phyloP scores from a whole-genome alignment of 2,888 invertebrate genomes.

The Epirrhoe alternata region DNA sequence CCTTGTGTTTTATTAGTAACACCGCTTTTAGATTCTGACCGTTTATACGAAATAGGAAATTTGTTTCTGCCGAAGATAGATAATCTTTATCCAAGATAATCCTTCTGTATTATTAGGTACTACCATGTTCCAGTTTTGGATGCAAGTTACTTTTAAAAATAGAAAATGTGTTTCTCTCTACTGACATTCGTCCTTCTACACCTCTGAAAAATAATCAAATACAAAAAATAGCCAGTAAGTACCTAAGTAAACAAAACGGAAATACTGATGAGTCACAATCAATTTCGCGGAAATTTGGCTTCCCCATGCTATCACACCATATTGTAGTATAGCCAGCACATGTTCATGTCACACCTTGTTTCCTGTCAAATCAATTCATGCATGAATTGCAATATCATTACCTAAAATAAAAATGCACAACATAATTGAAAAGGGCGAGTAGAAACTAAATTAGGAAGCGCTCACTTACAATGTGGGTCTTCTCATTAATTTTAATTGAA shows the following conservation, averaged over 20 bases:
- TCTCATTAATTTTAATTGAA: conserved; percentile 71
- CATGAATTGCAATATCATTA: conserved; percentile 11
- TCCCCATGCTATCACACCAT: background rate
- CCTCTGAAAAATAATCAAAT: too few species aligned
- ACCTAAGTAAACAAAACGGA: background rate
- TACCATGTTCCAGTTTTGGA: too few species aligned
- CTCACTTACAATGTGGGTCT: conserved; percentile 57
- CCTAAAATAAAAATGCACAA: conserved; percentile 9
- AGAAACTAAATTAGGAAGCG: conserved; percentile 64
- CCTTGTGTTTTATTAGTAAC: too few species aligned
- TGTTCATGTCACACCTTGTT: background rate
- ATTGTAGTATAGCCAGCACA: background rate
- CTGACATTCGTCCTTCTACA: too few species aligned
- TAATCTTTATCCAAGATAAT: too few species aligned
- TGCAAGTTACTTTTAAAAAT: too few species aligned
- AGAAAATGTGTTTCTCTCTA: too few species aligned
- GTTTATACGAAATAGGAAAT: too few species aligned
- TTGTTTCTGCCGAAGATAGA: too few species aligned
- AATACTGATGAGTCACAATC: background rate
- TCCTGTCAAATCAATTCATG: background rate
- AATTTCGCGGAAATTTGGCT: background rate
- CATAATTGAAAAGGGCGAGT: conserved; percentile 40
- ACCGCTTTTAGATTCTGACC: too few species aligned
- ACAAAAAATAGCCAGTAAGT: too few species aligned
- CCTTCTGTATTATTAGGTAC: too few species aligned